Evolutionary conservation across 2,888 invertebrate genomes (phyloP), one percentile per base, ranked within the genome.

Genomic region (Didymodactylos carnosus): DNA sequence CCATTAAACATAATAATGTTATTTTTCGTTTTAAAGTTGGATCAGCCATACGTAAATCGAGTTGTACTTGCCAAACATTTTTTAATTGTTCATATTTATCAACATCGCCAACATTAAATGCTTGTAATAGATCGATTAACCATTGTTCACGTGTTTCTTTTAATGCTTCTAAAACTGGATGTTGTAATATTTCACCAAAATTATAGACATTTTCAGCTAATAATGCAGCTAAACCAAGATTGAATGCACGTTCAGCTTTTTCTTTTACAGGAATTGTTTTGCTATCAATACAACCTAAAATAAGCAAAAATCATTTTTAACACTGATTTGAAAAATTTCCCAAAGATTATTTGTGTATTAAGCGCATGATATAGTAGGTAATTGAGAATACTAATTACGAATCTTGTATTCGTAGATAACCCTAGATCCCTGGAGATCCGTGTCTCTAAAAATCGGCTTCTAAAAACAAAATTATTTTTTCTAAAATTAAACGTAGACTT

Each of bases 181-280:
- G 97, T 0, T 94, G 94, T 69, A 97, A 84, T 83, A 99, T 85
- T 83, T 98, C 98, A 0, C 94, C 97, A 78, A 98, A 88, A 82
- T 98, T 98, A 83, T 95, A 98, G 27, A 99, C 91, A 29, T 90
- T 91, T 79, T 93, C 91, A 0, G 94, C 97, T 2, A 97, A 85
- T 35, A 98, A 87, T 0, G 94, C 97, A 0, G 98, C 97, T 11
- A 98, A 84, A 0, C 94, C 92, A 7, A 99, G 86, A 78, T 93
- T 89, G 81, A 92, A 91, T 0, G 97, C 97, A 79, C 91, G 78
- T 72, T 82, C 82, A 41, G 76, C 77, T 76, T 81, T 81, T 70
- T 82, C 82, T 49, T 76, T 77, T 76, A 74, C 80, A 79, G 78
- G 25, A 76, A 77, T 23, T 70, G 72, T 72, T 62, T 69, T 43